phyloP scores from a whole-genome alignment of 2,113 vertebrate genomes.

The Xiphias gladius region DNA sequence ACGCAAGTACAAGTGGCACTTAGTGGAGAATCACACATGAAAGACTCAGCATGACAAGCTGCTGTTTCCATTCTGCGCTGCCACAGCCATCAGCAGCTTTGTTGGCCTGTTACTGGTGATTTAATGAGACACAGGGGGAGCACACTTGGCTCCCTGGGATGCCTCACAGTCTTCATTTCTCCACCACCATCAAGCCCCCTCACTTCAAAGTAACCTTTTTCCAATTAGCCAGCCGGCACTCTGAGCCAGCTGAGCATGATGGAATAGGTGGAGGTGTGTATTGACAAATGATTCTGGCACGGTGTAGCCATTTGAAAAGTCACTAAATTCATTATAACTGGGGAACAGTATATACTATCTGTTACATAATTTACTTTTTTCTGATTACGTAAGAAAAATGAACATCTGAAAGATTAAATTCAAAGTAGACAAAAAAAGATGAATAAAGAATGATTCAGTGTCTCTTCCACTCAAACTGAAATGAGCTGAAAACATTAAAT shows the following conservation, averaged over 20 bases:
- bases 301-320: constrained; percentile 9
- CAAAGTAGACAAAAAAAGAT: constrained; percentile 23
- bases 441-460: constrained; percentile 23
- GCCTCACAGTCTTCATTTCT: constrained; percentile 57
- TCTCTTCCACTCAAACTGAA: constrained; percentile 9
- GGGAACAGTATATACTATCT: not conserved
- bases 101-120: constrained; percentile 60
- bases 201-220: constrained; percentile 75
- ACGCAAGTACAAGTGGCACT: constrained; percentile 51
- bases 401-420: constrained; percentile 8
- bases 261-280: constrained; percentile 6
- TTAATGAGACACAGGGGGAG: constrained; percentile 76
- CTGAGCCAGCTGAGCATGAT: constrained; percentile 41
- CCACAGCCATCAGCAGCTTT: constrained; percentile 65
- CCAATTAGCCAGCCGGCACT: constrained; percentile 57
- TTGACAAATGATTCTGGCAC: constrained; percentile 42
- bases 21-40: constrained; percentile 72
- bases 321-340: not conserved
- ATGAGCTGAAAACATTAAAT: constrained; percentile 35
- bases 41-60: constrained; percentile 69
- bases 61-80: constrained; percentile 60
- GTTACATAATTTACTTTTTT: constrained; percentile 23
- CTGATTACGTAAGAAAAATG: not conserved
- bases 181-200: constrained; percentile 54
- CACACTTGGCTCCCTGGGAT: constrained; percentile 51